phyloP scores from a whole-genome alignment of 2,888 invertebrate genomes.

The Exocentrus adspersus region DNA sequence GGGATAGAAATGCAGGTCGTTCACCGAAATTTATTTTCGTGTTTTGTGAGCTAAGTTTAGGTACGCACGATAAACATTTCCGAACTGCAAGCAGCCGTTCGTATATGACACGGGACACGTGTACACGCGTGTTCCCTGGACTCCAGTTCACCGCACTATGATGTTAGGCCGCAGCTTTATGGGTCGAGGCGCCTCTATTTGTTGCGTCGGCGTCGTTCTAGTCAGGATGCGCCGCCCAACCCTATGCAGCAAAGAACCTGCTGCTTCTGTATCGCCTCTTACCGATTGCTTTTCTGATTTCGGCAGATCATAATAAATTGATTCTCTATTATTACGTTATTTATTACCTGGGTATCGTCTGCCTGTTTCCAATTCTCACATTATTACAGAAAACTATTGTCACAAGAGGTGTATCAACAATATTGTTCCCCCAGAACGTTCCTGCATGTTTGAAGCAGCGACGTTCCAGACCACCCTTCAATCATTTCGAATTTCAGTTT shows the following conservation, averaged over 20 bases:
- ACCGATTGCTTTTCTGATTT: slow-evolving; percentile 50
- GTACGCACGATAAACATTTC: slow-evolving; percentile 21
- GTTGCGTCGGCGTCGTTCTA: slow-evolving; percentile 63
- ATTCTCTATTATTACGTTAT: slow-evolving; percentile 14
- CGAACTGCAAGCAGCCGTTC: slow-evolving; percentile 33
- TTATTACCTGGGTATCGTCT: not conserved
- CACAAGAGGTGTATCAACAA: no score
- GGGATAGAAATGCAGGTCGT: slow-evolving; percentile 31
- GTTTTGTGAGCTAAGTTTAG: slow-evolving; percentile 35
- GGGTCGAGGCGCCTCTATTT: slow-evolving; percentile 61
- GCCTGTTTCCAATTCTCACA: no score
- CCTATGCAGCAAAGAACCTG: slow-evolving; percentile 58
- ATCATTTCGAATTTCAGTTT: no score
- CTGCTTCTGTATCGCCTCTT: slow-evolving; percentile 49
- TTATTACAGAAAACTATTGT: no score
- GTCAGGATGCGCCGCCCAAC: slow-evolving; percentile 56
- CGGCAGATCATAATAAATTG: slow-evolving; percentile 35
- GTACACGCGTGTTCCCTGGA: slow-evolving; percentile 53
- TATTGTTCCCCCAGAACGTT: no score
- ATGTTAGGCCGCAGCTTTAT: slow-evolving; percentile 62
- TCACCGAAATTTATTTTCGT: slow-evolving; percentile 37
- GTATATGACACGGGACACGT: slow-evolving; percentile 21
- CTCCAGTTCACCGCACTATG: slow-evolving; percentile 64
- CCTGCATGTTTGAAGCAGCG: no score
- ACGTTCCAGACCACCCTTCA: no score